phyloP scores from a whole-genome alignment of 2,797 vertebrate species.

The Cuniculus paca region DNA sequence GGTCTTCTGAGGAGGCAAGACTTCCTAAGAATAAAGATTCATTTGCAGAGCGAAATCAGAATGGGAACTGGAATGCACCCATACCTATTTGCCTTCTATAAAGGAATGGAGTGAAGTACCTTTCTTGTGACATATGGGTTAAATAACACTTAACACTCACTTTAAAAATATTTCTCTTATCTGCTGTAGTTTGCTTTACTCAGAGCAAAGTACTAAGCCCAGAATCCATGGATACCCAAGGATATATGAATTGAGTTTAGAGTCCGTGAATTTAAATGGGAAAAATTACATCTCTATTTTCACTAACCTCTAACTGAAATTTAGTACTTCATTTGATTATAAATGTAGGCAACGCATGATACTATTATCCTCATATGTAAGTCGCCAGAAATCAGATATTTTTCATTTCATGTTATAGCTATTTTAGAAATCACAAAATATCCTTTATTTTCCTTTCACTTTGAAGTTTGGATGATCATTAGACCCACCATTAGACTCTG shows the following conservation, averaged over 20 bases:
- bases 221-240: background rate
- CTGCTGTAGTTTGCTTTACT: background rate
- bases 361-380: background rate
- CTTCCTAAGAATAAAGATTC: background rate
- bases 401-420: background rate
- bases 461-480: conserved; percentile 15
- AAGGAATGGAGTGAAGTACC: background rate
- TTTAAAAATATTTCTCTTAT: conserved; percentile 54
- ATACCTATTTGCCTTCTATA: background rate
- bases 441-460: background rate
- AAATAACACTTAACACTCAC: background rate
- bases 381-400: background rate
- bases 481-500: background rate
- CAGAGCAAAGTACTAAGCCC: background rate
- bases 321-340: conserved; percentile 13
- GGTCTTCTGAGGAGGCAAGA: background rate
- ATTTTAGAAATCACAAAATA: conserved; percentile 40
- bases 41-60: background rate
- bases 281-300: conserved; percentile 37
- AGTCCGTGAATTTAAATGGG: background rate
- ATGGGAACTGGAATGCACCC: background rate
- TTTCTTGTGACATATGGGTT: background rate
- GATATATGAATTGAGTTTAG: conserved; percentile 7
- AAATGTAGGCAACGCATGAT: conserved; percentile 37
- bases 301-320: conserved; percentile 59